Evolutionary conservation across 1,140 invertebrate species (phyloP), one percentile per base, ranked within the genome.

Genomic region (Melitaea cinxia): DNA sequence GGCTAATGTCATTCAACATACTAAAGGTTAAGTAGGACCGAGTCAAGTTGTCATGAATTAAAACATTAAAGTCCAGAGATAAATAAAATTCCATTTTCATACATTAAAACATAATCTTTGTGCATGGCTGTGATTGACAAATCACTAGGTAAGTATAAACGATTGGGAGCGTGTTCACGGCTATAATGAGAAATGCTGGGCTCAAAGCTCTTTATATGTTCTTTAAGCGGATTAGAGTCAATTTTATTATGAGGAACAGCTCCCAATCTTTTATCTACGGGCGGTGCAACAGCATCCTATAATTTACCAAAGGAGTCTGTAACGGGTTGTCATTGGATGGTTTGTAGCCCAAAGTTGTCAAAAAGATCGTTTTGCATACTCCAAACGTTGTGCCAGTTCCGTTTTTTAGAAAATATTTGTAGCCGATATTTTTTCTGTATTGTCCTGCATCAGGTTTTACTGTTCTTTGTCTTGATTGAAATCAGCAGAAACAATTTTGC

Each of bases 261-360:
- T 64, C 62, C 62, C 53, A 64, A 39, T 64, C 62, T 64, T 52
- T 64, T 64, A 45, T 64, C 62, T 64, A 64, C 62, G 49, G 53
- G 62, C 49, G 62, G 53, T 64, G 62, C 54, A 64, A 64, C 53
- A 39, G 62, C 39, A 45, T 53, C 28, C 24, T 60, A 37, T 15
- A 50, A 60, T 60, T 58, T 19, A 24, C 39, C 56, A 58, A 58
- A 58, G 56, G 52, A 37, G 61, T 63, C 33, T 63, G 61, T 63
- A 63, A 56, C 47, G 61, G 61, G 55, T 63, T 63, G 61, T 56
- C 61, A 63, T 63, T 63, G 47, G 39, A 55, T 63, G 52, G 37
- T 63, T 63, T 64, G 62, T 64, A 64, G 53, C 62, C 62, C 62
- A 64, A 64, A 64, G 62, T 64, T 64, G 62, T 64, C 53, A 64